Percentiles rank a stretch among this genome's conserved stretches.
phyloP scores from a whole-genome alignment of 2,888 invertebrate genomes.

The Siphlonurus alternatus region DNA sequence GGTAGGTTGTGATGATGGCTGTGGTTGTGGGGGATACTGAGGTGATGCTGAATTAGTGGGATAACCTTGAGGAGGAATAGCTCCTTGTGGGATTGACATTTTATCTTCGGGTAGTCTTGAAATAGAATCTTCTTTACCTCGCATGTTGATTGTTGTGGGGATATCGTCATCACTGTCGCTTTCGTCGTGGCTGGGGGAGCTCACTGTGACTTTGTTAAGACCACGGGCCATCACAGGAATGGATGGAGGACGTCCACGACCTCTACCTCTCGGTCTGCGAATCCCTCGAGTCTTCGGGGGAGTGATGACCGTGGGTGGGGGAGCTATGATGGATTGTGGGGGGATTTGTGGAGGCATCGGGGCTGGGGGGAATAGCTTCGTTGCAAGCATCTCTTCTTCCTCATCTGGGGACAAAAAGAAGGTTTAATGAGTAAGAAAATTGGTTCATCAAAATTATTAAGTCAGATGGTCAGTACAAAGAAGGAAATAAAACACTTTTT shows the following conservation, averaged over 20 bases:
- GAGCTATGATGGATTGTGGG: background rate
- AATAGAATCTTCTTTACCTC: too few species aligned
- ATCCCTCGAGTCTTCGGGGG: background rate
- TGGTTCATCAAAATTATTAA: too few species aligned
- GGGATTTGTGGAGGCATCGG: conserved; percentile 9
- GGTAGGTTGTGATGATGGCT: conserved; percentile 5
- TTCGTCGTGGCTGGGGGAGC: conserved; percentile 1
- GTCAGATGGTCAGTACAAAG: too few species aligned
- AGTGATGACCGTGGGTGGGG: too few species aligned
- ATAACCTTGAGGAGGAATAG: background rate
- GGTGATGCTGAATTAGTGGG: background rate
- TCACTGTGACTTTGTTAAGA: conserved; percentile 12
- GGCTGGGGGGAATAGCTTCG: conserved; percentile 19
- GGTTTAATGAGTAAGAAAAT: too few species aligned
- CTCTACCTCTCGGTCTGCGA: background rate
- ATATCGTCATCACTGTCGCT: background rate
- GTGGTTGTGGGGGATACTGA: background rate
- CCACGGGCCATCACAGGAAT: conserved; percentile 12
- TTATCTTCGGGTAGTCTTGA: too few species aligned
- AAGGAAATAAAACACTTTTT: too few species aligned
- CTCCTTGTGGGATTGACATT: background rate
- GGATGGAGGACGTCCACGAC: conserved; percentile 15
- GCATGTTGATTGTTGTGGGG: background rate
- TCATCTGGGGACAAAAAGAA: background rate
- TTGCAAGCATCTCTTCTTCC: conserved; percentile 2